Base-by-base conservation (phyloP, 2,888 invertebrate genomes). In the Arctia plantaginis region DNA sequence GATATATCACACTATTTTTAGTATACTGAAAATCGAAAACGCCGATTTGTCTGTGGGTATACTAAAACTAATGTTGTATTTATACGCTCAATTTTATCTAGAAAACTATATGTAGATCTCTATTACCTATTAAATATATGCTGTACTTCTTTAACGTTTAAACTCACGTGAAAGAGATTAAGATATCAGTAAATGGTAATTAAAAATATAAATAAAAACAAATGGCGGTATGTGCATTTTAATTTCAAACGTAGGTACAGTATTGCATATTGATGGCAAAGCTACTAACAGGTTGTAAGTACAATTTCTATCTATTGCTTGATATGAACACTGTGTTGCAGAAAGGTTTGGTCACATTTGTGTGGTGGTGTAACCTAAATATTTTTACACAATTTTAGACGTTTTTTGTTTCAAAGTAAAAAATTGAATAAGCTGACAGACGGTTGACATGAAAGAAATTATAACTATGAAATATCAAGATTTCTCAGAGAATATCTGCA, bases 1-100 rank as follows among this genome's bases (percentile, higher is more conserved):
- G 39, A 66, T 13, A 44, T 62, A 30, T 30, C 7, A 62, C 62
- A 30, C 2, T 62, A 18, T 30, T 30, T 62, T 62, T 18, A 62
- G 30, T 62, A 62, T 30, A 62, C 18, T 1, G 0, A 15, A 30
- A 62, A 62, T 27, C 7, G 27, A 6, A 13, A n/a, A 13, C 55
- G n/a, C 12, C 27, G 8, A 30, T 62, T 62, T 30, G 30, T 18
- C 62, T 30, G 15, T 62, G 15, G 2, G 18, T 62, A 62, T 30
- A 18, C 15, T 65, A 66, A 35, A 51, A 62, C 62, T 62, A 62
- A 30, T 59, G 30, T 30, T 30, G 7, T 62, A 30, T 30, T 35
- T 44, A 51, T 69, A 70, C 65, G 70, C 72, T 70, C 73, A 71
- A 67, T 77, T 75, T 74, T 66, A 44, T 66, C 44, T 74, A 74